Evolutionary conservation across 2,113 vertebrate species (phyloP).

Genomic region (Labeo rohita): DNA sequence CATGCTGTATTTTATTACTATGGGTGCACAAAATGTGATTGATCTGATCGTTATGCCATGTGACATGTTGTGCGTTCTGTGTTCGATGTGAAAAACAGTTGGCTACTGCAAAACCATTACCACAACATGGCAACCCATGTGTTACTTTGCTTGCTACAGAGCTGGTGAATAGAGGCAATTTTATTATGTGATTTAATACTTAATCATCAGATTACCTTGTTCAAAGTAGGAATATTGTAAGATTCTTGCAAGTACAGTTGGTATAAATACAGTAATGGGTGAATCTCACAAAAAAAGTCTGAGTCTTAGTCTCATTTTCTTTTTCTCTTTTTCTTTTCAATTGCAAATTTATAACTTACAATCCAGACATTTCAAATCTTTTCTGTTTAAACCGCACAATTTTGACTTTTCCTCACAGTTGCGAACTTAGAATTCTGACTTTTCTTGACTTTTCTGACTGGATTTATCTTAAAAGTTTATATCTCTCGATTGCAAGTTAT

Average conservation of each 20-base stretch:
- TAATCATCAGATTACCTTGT: background rate
- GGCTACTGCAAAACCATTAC: background rate
- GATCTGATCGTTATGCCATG: conserved; percentile 31
- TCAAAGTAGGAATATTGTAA: background rate
- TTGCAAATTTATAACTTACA: background rate
- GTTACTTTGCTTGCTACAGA: background rate
- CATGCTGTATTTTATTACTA: conserved; percentile 26
- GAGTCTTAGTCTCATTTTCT: background rate
- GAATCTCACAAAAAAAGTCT: background rate
- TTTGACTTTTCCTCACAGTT: too few relatives aligned
- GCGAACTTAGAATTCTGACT: background rate
- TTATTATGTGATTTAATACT: background rate
- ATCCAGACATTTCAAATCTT: background rate
- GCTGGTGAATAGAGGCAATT: background rate
- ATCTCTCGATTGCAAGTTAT: background rate
- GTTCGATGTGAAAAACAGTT: conserved; percentile 49
- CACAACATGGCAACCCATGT: background rate
- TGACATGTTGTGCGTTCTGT: background rate
- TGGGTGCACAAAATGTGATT: conserved; percentile 27
- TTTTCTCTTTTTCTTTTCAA: background rate
- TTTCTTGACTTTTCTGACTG: background rate
- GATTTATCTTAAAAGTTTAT: background rate
- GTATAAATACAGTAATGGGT: background rate
- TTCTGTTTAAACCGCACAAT: too few relatives aligned
- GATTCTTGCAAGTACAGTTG: background rate